Evolutionary conservation across 1,140 invertebrate species (phyloP).

Genomic region (Cylas formicarius): DNA sequence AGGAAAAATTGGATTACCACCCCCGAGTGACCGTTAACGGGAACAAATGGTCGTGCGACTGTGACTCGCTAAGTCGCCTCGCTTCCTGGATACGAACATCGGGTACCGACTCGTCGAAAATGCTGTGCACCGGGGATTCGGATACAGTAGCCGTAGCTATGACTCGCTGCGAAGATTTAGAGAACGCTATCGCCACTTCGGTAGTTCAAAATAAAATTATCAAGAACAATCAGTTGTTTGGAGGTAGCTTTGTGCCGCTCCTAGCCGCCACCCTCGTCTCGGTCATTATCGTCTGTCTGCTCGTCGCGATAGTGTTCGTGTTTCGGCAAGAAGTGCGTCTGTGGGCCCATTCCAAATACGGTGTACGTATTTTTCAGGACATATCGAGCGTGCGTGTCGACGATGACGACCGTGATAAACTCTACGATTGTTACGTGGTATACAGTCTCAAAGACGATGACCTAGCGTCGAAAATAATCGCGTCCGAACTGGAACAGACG

Average conservation of each 20-base stretch:
- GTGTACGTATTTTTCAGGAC: conserved; percentile 62
- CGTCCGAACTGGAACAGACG: conserved; percentile 69
- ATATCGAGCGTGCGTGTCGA: conserved; percentile 45
- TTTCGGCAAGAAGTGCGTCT: conserved; percentile 68
- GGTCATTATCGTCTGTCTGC: conserved; percentile 61
- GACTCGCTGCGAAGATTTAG: conserved; percentile 54
- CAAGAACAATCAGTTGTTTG: conserved; percentile 48
- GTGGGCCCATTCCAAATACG: conserved; percentile 67
- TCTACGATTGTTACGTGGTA: conserved; percentile 82
- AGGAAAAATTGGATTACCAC: conserved; percentile 47
- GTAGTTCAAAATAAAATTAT: conserved; percentile 53
- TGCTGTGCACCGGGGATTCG: conserved; percentile 49
- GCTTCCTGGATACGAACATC: conserved; percentile 58
- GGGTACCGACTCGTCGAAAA: conserved; percentile 53
- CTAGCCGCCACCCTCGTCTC: conserved; percentile 62
- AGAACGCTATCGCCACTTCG: conserved; percentile 54
- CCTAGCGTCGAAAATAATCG: conserved; percentile 68
- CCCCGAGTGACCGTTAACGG: conserved; percentile 56
- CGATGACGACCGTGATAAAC: conserved; percentile 60
- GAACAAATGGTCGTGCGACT: conserved; percentile 69
- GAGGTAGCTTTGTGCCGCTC: conserved; percentile 61
- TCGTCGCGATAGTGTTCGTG: conserved; percentile 63
- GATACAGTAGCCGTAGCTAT: conserved; percentile 53
- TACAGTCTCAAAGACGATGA: conserved; percentile 80
- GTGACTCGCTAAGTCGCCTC: conserved; percentile 56